Conservation (phyloP, 2,113 vertebrate genomes). For the Oryzias javanicus region DNA sequence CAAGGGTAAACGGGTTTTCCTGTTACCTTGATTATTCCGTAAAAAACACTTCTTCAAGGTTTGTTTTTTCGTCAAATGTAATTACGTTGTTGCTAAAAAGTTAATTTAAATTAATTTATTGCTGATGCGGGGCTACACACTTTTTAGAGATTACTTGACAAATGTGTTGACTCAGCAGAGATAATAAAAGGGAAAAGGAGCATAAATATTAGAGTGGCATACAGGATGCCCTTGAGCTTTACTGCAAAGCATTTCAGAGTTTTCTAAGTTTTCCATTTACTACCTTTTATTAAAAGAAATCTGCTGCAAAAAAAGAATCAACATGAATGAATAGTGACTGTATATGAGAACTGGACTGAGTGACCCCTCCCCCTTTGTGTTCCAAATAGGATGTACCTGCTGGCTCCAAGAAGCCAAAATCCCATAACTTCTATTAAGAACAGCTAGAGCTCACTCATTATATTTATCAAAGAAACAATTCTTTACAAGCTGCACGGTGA, state of each 20-base stretch:
- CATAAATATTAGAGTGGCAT: constrained; percentile 1
- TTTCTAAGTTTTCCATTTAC: background rate
- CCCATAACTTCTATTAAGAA: too few species aligned
- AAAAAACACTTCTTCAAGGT: too few species aligned
- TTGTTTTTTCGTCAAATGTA: background rate
- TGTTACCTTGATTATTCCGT: background rate
- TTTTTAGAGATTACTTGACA: background rate
- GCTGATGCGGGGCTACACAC: background rate
- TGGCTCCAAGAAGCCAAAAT: too few species aligned
- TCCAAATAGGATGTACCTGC: too few species aligned
- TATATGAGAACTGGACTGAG: too few species aligned
- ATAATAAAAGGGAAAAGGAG: background rate
- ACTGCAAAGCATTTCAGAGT: background rate
- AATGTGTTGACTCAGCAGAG: background rate
- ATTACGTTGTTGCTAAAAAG: background rate
- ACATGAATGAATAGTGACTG: too few species aligned
- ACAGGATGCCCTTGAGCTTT: background rate
- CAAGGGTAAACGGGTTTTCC: background rate
- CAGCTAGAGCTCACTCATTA: too few species aligned
- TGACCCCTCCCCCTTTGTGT: too few species aligned
- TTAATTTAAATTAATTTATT: background rate
- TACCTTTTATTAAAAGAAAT: too few species aligned
- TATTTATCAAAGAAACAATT: too few species aligned
- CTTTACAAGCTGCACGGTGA: too few species aligned
- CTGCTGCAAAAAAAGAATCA: too few species aligned